These are phyloP conservation scores for Trichonephila inaurata DNA, from an alignment of 1,140 invertebrate genomes.

Conservation along the genomic window DNA sequence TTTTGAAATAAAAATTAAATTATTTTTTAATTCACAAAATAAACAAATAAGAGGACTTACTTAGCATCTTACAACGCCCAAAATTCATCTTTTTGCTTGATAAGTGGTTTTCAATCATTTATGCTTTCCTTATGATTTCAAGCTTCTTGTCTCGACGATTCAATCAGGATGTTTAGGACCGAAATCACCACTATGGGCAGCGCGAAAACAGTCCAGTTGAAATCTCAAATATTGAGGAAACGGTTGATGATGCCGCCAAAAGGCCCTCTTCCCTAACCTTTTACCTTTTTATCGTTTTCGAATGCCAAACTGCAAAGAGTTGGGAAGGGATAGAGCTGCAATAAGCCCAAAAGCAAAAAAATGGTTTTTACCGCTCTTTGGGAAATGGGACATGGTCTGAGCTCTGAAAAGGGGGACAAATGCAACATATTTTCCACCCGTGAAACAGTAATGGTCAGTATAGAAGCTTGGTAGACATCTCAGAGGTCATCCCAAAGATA, in stretches of 20 bases:
- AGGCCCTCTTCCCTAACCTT: neutral
- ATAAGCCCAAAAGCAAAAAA: conserved; percentile 81
- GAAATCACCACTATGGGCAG: conserved; percentile 92
- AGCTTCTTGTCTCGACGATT: conserved; percentile 83
- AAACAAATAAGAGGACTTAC: conserved; percentile 81
- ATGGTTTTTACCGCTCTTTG: conserved; percentile 81
- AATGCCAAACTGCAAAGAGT: conserved; percentile 78
- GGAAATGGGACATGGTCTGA: conserved; percentile 81
- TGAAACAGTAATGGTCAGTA: conserved; percentile 96
- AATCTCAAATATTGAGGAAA: conserved; percentile 88
- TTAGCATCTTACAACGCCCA: conserved; percentile 85
- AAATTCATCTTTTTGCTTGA: conserved; percentile 56
- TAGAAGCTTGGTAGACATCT: conserved; percentile 96
- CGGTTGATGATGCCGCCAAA: conserved; percentile 69
- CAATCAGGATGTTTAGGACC: conserved; percentile 90
- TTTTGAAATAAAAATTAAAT: neutral
- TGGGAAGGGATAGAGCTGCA: conserved; percentile 82
- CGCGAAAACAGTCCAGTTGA: conserved; percentile 92
- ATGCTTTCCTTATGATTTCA: conserved; percentile 62
- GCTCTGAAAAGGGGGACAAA: conserved; percentile 93
- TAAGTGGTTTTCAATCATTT: conserved; percentile 36
- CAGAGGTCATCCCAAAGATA: conserved; percentile 91
- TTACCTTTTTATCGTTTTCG: conserved; percentile 39
- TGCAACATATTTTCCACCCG: conserved; percentile 95
- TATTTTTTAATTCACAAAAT: neutral